Base-by-base conservation (phyloP, 1,140 invertebrate species). In the Neomicropteryx cornuta region DNA sequence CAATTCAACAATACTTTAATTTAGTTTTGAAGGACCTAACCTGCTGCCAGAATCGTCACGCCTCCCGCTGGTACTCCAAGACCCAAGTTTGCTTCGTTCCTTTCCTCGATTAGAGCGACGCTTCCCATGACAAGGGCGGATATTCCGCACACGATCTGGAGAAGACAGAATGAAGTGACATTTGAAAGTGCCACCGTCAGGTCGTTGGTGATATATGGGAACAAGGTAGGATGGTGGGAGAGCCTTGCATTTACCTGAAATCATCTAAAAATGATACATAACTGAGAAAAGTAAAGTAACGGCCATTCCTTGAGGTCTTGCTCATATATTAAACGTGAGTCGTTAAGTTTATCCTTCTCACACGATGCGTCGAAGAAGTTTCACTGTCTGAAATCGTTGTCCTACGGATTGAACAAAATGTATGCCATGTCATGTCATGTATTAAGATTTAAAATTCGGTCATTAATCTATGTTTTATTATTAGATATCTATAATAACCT, bases 71-170 rank as follows among this genome's bases (percentile, higher is more conserved):
- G 73, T 42, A 77, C 71, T 0, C 73, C 75, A 1, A 77, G 61
- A 0, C 73, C 73, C 53, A 77, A 62, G 52, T 75, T 76, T 33
- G 76, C 63, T 42, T 68, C 62, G 41, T 74, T 70, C 42, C 68
- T 56, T 47, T 77, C 73, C 48, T 76, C 73, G 35, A 77, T 77
- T 37, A 74, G 74, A 4, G 71, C 73, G 4, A 77, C 75, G 21
- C 72, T 75, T 4, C 73, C 73, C 70, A 77, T 75, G 22, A 77
- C 70, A 51, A 76, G 53, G 0, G 70, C 71, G 6, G 73, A 73
- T 38, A 77, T 75, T 1, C 75, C 75, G 48, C 73, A 76, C 28
- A 77, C 73, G 38, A 77, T 75, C 75, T 77, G 60, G 4, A 60
- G 63, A 39, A 39, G 43, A 46, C 42, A 33, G 39, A 36, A 36